phyloP scores from a whole-genome alignment of 2,113 vertebrate species.

The Sterna hirundo region DNA sequence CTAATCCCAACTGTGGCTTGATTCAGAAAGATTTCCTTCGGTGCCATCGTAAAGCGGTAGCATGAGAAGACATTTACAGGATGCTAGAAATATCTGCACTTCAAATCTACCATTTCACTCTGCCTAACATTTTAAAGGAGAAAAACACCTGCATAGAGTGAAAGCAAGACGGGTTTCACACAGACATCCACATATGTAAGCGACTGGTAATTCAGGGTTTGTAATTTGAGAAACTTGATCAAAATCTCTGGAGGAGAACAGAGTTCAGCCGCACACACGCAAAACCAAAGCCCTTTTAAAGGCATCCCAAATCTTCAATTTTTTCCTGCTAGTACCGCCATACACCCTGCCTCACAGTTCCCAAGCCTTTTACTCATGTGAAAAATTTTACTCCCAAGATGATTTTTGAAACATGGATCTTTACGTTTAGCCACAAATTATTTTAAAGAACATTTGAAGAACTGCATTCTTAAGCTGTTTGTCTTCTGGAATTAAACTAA shows the following conservation, averaged over 20 bases:
- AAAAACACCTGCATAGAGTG: neutral
- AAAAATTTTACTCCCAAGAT: neutral
- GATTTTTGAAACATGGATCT: neutral
- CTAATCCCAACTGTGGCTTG: neutral
- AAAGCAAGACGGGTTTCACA: neutral
- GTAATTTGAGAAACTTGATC: neutral
- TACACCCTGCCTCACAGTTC: neutral
- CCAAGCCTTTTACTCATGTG: neutral
- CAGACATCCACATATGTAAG: neutral
- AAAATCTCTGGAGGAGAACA: neutral
- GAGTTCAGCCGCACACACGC: neutral
- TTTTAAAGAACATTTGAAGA: neutral
- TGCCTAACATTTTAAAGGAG: neutral
- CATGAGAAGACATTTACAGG: neutral
- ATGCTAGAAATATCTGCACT: neutral
- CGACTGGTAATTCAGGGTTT: neutral
- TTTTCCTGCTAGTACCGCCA: neutral
- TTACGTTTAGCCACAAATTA: neutral
- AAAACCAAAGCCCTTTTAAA: neutral
- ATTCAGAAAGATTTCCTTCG: neutral
- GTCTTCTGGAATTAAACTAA: neutral
- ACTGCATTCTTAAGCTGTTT: neutral
- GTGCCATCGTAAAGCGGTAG: neutral
- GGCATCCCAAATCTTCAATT: neutral
- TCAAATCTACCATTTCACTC: neutral